Base-by-base conservation (phyloP, 2,888 invertebrate genomes). In the Meiosimyza platycephala region DNA sequence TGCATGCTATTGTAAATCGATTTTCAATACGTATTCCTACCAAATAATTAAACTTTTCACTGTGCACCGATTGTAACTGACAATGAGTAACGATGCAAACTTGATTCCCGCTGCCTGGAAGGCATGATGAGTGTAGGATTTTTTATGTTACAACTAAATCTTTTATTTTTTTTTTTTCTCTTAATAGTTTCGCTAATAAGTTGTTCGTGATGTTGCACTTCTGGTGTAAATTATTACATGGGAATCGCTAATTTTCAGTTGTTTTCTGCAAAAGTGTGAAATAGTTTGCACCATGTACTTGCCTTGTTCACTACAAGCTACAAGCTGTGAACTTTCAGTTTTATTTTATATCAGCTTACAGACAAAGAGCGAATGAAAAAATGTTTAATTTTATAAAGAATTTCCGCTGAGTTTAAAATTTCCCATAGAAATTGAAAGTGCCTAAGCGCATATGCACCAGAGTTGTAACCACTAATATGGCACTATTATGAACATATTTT, bases 191-290 rank as follows among this genome's bases (percentile, higher is more conserved):
- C n/a, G 2, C 33, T 28, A 64, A 64, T 47, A 51, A 51, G 50
- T 51, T 51, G n/a, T 64, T 22, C 64, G 28, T 64, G 64, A 64
- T 64, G 50, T n/a, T 64, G 64, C 64, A 64, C 51, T 64, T 64
- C 64, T 64, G 64, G 64, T 64, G 64, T 50, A 52, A 64, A 50
- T 64, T 40, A 51, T 22, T 28, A 22, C 6, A 15, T 51, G 64
- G 64, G 64, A 64, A 64, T 64, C n/a, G 50, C 28, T 22, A 15
- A 22, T 22, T 9, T 47, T 63, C 12, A 12, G 47, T 48, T 48
- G 50, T 28, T 11, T 6, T 51, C 28, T n/a, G 16, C 28, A 15
- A 64, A 64, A 64, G 51, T 64, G 64, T 9, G 40, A 51, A 64
- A 64, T 50, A 51, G 6, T 18, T 18, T 64, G 22, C 22, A 40